phyloP scores from a whole-genome alignment of 1,140 invertebrate genomes.

The Pogonomyrmex californicus region DNA sequence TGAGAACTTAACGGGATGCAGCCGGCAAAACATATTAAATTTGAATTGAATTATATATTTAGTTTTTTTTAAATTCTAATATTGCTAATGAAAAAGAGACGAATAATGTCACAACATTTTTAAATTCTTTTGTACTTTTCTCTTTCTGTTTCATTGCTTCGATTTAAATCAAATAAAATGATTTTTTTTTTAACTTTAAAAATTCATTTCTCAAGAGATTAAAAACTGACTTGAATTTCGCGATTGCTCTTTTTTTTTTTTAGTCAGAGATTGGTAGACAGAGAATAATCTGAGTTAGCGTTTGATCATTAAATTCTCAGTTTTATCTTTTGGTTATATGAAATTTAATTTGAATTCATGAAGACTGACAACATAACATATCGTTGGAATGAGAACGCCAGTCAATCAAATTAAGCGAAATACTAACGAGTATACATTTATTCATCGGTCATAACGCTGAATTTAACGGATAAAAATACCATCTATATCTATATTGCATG shows the following conservation, averaged over 20 bases:
- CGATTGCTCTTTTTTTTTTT: background rate
- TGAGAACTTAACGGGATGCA: background rate
- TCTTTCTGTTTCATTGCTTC: background rate
- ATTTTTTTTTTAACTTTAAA: background rate
- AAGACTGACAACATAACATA: background rate
- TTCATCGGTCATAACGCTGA: background rate
- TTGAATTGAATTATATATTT: background rate
- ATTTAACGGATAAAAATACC: slow-evolving; percentile 14
- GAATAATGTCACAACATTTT: background rate
- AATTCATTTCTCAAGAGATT: background rate
- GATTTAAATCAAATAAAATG: background rate
- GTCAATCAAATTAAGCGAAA: background rate
- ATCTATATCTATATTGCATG: background rate
- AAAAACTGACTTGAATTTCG: background rate
- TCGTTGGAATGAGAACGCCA: background rate
- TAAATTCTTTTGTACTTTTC: background rate
- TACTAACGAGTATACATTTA: background rate
- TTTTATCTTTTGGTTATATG: background rate
- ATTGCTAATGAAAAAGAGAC: background rate
- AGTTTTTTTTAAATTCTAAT: background rate
- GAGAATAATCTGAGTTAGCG: background rate
- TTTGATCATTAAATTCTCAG: background rate
- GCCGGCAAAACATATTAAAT: background rate
- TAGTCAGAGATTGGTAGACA: background rate
- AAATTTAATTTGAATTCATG: background rate